phyloP scores from a whole-genome alignment of 2,888 invertebrate species.

The Drosophila melanocephala region DNA sequence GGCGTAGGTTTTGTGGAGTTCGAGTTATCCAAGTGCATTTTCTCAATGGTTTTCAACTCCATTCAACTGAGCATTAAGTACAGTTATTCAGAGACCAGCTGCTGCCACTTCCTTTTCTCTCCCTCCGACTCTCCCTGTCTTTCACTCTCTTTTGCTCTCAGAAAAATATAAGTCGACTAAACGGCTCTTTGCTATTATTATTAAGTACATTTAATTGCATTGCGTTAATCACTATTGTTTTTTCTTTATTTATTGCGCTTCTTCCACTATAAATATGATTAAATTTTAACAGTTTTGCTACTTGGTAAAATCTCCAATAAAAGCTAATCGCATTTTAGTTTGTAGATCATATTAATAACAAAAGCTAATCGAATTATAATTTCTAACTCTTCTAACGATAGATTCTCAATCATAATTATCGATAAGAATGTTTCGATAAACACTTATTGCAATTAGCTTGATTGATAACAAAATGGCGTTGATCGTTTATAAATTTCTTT shows the following conservation, averaged over 20 bases:
- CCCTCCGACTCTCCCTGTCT: not conserved
- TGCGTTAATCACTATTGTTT: too few relatives aligned
- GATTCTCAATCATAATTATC: not conserved
- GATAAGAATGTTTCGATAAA: not conserved
- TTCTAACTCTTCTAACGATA: not conserved
- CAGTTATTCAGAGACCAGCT: constrained; percentile 27
- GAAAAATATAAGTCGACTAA: not conserved
- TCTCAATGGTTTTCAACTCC: constrained; percentile 25
- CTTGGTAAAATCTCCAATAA: too few relatives aligned
- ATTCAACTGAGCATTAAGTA: constrained; percentile 15
- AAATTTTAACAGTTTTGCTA: too few relatives aligned
- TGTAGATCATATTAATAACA: too few relatives aligned
- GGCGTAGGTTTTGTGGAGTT: constrained; percentile 34
- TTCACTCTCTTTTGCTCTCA: not conserved
- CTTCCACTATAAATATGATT: too few relatives aligned
- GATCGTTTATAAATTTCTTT: not conserved
- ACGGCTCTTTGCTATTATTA: not conserved
- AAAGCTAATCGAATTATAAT: too few relatives aligned
- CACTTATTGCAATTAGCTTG: not conserved
- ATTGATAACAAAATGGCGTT: not conserved
- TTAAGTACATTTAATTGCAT: not conserved
- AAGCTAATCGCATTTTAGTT: too few relatives aligned
- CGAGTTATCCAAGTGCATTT: constrained; percentile 33
- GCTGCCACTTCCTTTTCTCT: not conserved
- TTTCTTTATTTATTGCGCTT: too few relatives aligned